Evolutionary conservation across 2,888 invertebrate species (phyloP).

Genomic region (Phlogophora meticulosa): DNA sequence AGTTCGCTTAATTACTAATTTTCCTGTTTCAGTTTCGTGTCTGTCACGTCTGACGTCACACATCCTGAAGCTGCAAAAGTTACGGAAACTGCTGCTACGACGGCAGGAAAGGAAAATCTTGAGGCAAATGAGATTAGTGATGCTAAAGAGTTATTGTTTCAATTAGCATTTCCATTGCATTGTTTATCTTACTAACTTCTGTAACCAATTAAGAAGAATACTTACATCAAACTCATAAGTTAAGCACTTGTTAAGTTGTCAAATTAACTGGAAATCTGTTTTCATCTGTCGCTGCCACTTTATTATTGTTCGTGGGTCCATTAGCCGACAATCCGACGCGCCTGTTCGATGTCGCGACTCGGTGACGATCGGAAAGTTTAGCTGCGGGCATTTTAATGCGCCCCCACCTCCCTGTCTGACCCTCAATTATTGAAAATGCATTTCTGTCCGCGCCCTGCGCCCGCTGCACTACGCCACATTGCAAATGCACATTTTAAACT

Average conservation of each 20-base stretch:
- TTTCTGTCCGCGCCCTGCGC: constrained; percentile 87
- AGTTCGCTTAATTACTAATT: constrained; percentile 75
- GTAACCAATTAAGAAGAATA: constrained; percentile 1
- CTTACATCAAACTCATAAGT: not conserved
- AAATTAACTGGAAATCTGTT: constrained; percentile 4
- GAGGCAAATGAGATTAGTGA: constrained; percentile 13
- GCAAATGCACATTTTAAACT: constrained; percentile 91
- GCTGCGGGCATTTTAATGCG: constrained; percentile 85
- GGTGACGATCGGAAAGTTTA: constrained; percentile 86
- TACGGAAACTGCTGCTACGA: constrained; percentile 1
- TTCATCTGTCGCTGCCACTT: constrained; percentile 5
- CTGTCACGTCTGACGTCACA: constrained; percentile 60
- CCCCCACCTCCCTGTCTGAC: constrained; percentile 88
- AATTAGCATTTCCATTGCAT: not conserved
- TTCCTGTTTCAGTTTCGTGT: constrained; percentile 66
- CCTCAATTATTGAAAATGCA: constrained; percentile 91
- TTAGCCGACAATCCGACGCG: constrained; percentile 68
- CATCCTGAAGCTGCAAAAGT: constrained; percentile 48
- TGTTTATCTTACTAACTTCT: constrained; percentile 2
- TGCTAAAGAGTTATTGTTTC: constrained; percentile 1
- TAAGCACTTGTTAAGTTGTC: not conserved
- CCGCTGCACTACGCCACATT: constrained; percentile 81
- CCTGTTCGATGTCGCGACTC: constrained; percentile 65
- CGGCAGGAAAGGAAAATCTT: constrained; percentile 3
- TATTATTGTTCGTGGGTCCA: constrained; percentile 51